A percentile compares a stretch with the other conserved stretches of the same genome.
Evolutionary conservation across 2,113 vertebrate genomes (phyloP).

Genomic region (Mobula hypostoma): DNA sequence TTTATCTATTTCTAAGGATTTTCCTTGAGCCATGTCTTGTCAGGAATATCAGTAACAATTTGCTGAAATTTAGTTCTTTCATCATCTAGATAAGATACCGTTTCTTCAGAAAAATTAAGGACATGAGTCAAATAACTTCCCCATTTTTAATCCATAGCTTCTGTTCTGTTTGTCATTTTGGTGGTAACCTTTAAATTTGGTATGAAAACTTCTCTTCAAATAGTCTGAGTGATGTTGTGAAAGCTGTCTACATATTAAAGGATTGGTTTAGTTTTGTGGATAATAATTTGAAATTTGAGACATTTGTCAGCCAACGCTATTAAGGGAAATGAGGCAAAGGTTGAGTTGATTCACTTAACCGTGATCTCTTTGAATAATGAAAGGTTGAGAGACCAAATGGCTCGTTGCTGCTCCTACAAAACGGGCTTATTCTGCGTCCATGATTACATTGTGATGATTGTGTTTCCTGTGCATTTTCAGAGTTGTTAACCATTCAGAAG

Average conservation of each 20-base stretch:
- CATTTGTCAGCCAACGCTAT: no score
- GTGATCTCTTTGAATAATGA: no score
- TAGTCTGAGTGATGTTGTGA: background rate
- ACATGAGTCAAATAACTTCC: background rate
- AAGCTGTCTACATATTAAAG: no score
- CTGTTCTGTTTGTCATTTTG: background rate
- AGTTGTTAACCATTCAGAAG: background rate
- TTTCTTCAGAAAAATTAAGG: background rate
- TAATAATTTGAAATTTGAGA: no score
- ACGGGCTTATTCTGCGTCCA: background rate
- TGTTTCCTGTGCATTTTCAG: background rate
- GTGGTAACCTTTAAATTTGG: background rate
- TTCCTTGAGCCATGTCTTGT: background rate
- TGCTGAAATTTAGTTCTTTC: background rate
- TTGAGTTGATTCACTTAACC: no score
- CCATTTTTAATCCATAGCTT: background rate
- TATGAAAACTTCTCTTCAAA: no score
- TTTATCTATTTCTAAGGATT: background rate
- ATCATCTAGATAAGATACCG: background rate
- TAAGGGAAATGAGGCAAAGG: no score
- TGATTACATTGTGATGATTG: background rate
- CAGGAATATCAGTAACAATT: background rate
- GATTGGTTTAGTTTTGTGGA: no score
- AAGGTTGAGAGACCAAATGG: no score
- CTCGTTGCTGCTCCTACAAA: no score